Evolutionary conservation across 2,888 invertebrate species (phyloP), one percentile per base, ranked within the genome.

Genomic region (Abscondita cerata): DNA sequence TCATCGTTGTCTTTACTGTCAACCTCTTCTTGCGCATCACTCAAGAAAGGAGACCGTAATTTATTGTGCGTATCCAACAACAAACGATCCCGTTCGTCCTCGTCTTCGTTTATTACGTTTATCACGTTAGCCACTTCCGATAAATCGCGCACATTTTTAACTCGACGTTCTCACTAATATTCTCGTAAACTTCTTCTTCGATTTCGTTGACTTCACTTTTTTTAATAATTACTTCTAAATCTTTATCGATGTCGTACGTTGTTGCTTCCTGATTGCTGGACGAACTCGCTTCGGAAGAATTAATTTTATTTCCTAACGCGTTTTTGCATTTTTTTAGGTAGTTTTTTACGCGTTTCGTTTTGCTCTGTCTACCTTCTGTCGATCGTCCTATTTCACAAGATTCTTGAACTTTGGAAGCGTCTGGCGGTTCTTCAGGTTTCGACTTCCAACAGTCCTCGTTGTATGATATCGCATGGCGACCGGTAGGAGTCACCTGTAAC

Each of bases 251-350:
- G 51, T 76, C 78, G 11, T 75, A 75, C n/a, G n/a, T n/a, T 1
- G 76, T 72, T 12, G 63, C 64, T 6, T 67, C 62, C 16, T 57
- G 51, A 38, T 59, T 64, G 3, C 56, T 66, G 8, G 50, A 44
- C 3, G 62, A 47, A 16, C 66, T 60, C 33, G 68, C 63, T n/a
- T 73, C 73, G 9, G 67, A 67, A 20, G 64, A 69, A 5, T 67
- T 67, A 36, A 64, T 64, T 20, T 69, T 69, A 56, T 72, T 60
- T 9, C 73, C 76, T 5, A 84, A 71, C 0, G 80, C 84, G 53
- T 81, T 83, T 73, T 84, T 84, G 71, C 84, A 85, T 67, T 78
- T 79, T 70, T 82, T 82, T 51, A 85, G 72, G 70, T 84, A 84
- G 65, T 81, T 83, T 73, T 84, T 84, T 16, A 85, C 83, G 50